Percentiles rank a stretch among this genome's conserved stretches.
phyloP scores from a whole-genome alignment of 2,888 invertebrate species.

The Falcaria lacertinaria region DNA sequence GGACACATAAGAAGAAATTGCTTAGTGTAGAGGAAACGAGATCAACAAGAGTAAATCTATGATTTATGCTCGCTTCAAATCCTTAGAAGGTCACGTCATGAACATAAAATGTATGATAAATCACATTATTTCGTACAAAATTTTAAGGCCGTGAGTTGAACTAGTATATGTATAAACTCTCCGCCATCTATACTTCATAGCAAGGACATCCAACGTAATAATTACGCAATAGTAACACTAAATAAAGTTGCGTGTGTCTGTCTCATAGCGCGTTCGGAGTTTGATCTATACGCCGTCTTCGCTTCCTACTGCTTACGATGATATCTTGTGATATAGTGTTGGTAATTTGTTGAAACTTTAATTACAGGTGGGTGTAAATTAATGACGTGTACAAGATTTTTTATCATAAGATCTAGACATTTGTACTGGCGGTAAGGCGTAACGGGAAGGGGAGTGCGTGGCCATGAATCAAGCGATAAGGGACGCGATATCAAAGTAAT shows the following conservation, averaged over 20 bases:
- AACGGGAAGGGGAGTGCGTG: conserved; percentile 1
- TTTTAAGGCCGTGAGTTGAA: too few relatives aligned
- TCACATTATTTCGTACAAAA: too few relatives aligned
- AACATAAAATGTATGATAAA: too few relatives aligned
- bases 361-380: conserved; percentile 60
- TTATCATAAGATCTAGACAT: conserved; percentile 16
- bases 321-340: conserved; percentile 47
- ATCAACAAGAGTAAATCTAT: too few relatives aligned
- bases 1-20: too few relatives aligned
- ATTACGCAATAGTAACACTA: background rate
- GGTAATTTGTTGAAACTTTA: conserved; percentile 71
- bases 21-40: too few relatives aligned
- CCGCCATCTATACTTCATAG: background rate
- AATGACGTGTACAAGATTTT: conserved; percentile 57
- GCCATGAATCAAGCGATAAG: background rate
- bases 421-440: conserved; percentile 6
- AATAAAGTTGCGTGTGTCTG: conserved; percentile 33
- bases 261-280: conserved; percentile 35
- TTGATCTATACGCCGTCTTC: conserved; percentile 37
- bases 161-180: background rate
- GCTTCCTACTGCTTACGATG: conserved; percentile 27
- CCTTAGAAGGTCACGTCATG: too few relatives aligned
- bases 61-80: too few relatives aligned
- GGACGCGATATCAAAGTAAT: background rate
- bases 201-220: background rate